Evolutionary conservation across 1,140 invertebrate genomes (phyloP).

Genomic region (Drosophila carrolli): DNA sequence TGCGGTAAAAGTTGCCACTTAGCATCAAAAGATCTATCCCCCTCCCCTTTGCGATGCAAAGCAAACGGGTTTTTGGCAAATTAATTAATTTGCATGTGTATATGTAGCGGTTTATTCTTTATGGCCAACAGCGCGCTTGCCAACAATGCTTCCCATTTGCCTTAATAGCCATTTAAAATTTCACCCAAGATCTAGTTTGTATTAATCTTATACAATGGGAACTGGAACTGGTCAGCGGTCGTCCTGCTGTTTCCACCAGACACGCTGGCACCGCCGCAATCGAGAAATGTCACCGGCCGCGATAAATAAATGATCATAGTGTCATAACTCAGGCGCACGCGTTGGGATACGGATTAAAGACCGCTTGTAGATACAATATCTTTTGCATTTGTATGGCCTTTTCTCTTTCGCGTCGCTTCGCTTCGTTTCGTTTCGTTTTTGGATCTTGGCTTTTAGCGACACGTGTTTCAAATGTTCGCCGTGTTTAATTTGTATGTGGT

Average conservation of each 20-base stretch:
- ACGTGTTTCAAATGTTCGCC: conserved; percentile 78
- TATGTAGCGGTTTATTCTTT: conserved; percentile 66
- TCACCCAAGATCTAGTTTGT: conserved; percentile 68
- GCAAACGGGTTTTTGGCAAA: conserved; percentile 33
- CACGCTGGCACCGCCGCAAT: conserved; percentile 64
- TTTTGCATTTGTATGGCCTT: conserved; percentile 69
- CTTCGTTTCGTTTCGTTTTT: conserved; percentile 17
- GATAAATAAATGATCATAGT: conserved; percentile 45
- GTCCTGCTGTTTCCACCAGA: conserved; percentile 63
- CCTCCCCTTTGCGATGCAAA: not conserved
- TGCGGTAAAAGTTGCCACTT: conserved; percentile 50
- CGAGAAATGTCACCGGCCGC: conserved; percentile 55
- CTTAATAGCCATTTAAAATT: conserved; percentile 78
- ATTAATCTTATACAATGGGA: conserved; percentile 62
- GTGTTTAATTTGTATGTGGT: conserved; percentile 50
- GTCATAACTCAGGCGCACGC: conserved; percentile 77
- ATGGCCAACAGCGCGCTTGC: conserved; percentile 48
- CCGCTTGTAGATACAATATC: conserved; percentile 38
- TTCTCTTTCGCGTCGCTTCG: conserved; percentile 50
- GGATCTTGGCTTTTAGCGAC: conserved; percentile 60
- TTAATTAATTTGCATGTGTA: conserved; percentile 79
- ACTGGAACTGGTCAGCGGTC: conserved; percentile 48
- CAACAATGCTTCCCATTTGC: conserved; percentile 68
- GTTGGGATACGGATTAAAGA: conserved; percentile 56
- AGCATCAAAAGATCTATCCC: conserved; percentile 28